These are phyloP conservation scores for Trichogramma evanescens DNA, from an alignment of 2,888 invertebrate genomes.

Conservation along the genomic window DNA sequence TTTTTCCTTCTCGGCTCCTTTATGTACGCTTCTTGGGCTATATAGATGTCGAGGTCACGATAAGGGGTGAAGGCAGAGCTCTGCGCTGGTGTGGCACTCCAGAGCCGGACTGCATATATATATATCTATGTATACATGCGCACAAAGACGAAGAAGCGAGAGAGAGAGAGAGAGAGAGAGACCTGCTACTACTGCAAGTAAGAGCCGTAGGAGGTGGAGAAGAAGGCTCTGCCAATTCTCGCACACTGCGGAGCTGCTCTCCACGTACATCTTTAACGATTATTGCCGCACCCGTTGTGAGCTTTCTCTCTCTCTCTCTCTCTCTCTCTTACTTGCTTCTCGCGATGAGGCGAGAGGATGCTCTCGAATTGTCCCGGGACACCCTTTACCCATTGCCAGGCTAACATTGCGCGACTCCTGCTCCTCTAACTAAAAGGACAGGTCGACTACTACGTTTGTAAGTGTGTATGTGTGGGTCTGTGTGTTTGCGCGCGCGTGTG, in stretches of 20 bases:
- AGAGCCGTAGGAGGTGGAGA: not conserved
- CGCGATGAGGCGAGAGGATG: not conserved
- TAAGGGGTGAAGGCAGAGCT: too few relatives aligned
- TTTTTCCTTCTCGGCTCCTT: too few relatives aligned
- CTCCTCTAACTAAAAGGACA: too few relatives aligned
- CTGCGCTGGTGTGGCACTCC: too few relatives aligned
- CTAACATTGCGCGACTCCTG: too few relatives aligned
- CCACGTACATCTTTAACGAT: constrained; percentile 30
- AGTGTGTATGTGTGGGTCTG: too few relatives aligned
- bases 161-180: not conserved
- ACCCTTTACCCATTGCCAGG: not conserved
- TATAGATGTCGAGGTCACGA: too few relatives aligned
- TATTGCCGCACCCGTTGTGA: constrained; percentile 22
- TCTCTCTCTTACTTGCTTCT: not conserved
- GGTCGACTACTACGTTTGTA: too few relatives aligned
- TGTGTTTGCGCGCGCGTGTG: too few relatives aligned
- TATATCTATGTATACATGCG: too few relatives aligned
- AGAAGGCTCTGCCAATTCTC: constrained; percentile 22
- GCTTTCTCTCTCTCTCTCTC: not conserved
- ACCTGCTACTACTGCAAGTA: not conserved
- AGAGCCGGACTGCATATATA: too few relatives aligned
- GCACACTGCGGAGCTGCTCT: constrained; percentile 11
- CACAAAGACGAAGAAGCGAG: not conserved
- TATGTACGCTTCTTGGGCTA: too few relatives aligned
- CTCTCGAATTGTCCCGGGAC: constrained; percentile 21